These are phyloP conservation scores for Archivesica marissinica DNA, from an alignment of 1,140 invertebrate genomes.

Conservation along the genomic window DNA sequence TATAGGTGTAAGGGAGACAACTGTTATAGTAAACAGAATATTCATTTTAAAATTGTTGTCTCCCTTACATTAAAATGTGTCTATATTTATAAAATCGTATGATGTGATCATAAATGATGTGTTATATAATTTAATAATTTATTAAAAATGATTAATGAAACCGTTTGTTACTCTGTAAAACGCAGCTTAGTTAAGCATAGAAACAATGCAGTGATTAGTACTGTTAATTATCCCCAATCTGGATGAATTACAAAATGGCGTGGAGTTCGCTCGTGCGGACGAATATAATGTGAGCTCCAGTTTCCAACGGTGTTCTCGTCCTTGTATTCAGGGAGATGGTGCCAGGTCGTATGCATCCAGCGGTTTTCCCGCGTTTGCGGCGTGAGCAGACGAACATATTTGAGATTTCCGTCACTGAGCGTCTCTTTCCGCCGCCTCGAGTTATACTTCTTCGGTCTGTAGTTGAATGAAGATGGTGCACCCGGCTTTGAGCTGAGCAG, in stretches of 20 bases:
- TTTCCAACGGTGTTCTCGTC: constrained; percentile 72
- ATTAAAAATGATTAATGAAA: no score
- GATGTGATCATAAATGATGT: no score
- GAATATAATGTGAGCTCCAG: constrained; percentile 75
- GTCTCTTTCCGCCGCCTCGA: constrained; percentile 14
- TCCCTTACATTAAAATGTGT: no score
- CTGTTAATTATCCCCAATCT: constrained; percentile 75
- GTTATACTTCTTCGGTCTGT: constrained; percentile 18
- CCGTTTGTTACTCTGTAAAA: no score
- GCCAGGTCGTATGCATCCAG: constrained; percentile 81
- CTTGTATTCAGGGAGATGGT: constrained; percentile 77
- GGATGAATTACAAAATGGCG: constrained; percentile 79
- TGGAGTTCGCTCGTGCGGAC: constrained; percentile 69
- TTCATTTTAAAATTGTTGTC: no score
- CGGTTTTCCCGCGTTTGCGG: constrained; percentile 72
- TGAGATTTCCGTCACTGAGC: constrained; percentile 25
- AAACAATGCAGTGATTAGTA: not conserved
- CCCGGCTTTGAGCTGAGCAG: constrained; percentile 49
- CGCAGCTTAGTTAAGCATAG: no score
- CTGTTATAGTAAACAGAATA: no score
- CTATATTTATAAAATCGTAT: no score
- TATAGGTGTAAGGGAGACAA: no score
- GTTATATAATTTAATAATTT: no score
- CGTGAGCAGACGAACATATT: constrained; percentile 72
- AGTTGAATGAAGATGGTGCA: not conserved